Base-by-base conservation (phyloP, 2,797 vertebrate species). In the Uromys caudimaculatus region DNA sequence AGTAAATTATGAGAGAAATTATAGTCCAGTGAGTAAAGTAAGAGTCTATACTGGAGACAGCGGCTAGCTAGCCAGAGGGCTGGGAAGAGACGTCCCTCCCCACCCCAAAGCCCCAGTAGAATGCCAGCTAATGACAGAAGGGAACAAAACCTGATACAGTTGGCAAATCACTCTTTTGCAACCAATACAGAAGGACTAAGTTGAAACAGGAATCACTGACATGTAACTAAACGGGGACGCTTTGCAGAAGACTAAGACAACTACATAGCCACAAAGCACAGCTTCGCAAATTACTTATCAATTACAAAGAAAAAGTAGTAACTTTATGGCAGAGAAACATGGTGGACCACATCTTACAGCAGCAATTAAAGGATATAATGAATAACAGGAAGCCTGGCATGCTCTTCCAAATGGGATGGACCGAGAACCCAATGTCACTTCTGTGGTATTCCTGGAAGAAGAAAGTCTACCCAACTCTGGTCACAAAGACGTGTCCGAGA, bases 151-250 rank as follows among this genome's bases (percentile, higher is more conserved):
- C 79, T 23, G 0, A 93, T 41, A 5, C 44, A 50, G 38, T 93
- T 87, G 56, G 44, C 87, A 95, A 96, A 10, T 23, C 38, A 88
- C 69, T 92, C 8, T 76, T 94, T 84, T 58, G 41, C 14, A 85
- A 71, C 23, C 52, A 88, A 56, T 35, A 81, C 58, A 60, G 71
- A 32, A 87, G 16, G 89, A 32, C 35, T 79, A 29, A 6, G 35
- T 62, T 94, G 71, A 88, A 77, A 71, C 9, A n/a, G 71, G 44
- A 78, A 79, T 84, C 50, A 83, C 29, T 19, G 81, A 7, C 75
- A 41, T 52, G 54, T 92, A 79, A 44, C 21, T 92, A 52, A 14
- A 86, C 17, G 88, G 19, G 6, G 23, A 60, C 88, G 52, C 8
- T 60, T 69, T 81, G 41, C 67, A 62, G 62, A 67, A 12, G 24